phyloP scores from a whole-genome alignment of 2,888 invertebrate species.

The Sarcophaga variegata region DNA sequence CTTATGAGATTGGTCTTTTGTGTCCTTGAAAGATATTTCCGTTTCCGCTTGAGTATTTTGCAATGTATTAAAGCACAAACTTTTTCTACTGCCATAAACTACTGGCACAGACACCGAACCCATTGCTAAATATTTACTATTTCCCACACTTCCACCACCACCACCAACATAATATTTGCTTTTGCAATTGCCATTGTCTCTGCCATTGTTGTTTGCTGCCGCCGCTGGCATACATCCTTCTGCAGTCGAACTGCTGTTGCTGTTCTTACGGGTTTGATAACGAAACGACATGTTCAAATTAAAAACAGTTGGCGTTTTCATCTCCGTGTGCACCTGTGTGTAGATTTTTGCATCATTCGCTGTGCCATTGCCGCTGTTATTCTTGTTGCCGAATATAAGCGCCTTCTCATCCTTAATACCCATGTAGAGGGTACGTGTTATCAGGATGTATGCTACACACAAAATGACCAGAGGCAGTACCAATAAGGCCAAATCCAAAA shows the following conservation, averaged over 20 bases:
- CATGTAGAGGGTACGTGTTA: constrained; percentile 80
- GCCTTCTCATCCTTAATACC: constrained; percentile 79
- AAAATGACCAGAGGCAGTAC: constrained; percentile 86
- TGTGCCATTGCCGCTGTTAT: constrained; percentile 38
- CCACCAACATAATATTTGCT: constrained; percentile 25
- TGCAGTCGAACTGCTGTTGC: not conserved
- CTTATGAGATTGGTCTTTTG: constrained; percentile 30
- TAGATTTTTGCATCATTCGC: constrained; percentile 57
- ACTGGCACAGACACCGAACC: not conserved
- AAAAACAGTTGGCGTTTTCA: constrained; percentile 63
- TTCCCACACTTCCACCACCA: not conserved
- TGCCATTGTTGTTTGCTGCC: constrained; percentile 3
- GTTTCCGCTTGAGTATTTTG: constrained; percentile 51
- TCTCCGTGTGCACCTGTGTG: constrained; percentile 65
- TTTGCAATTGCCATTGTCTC: constrained; percentile 19
- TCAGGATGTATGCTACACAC: constrained; percentile 85
- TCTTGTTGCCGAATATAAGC: constrained; percentile 72
- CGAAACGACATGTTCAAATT: constrained; percentile 70
- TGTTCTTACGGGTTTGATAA: constrained; percentile 59
- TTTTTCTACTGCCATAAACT: not conserved
- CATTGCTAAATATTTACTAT: constrained; percentile 38
- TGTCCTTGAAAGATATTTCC: constrained; percentile 33
- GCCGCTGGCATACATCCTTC: constrained; percentile 6
- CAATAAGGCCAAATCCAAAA: constrained; percentile 85
- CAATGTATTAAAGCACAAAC: constrained; percentile 17